A percentile compares a stretch with the other conserved stretches of the same genome.
Conservation (phyloP, 2,797 vertebrate genomes). For the Neopelma chrysocephalum region DNA sequence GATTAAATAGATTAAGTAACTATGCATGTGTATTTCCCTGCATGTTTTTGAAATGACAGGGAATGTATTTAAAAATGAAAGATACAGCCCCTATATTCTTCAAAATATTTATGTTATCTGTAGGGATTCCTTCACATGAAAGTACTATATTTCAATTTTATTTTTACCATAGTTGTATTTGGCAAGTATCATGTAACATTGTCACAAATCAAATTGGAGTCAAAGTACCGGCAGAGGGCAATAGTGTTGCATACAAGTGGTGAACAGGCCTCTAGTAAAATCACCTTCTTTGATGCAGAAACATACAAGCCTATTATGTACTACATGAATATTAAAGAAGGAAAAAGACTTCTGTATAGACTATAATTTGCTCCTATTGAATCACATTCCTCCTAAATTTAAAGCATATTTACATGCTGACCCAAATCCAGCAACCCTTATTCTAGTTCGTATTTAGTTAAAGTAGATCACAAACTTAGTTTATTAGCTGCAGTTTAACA, state of each 20-base stretch:
- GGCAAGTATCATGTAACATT: background rate
- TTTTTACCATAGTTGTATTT: background rate
- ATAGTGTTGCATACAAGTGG: background rate
- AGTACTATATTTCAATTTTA: background rate
- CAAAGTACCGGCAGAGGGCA: slow-evolving; percentile 54
- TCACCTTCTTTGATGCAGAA: background rate
- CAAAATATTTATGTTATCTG: background rate
- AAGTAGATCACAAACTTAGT: slow-evolving; percentile 44
- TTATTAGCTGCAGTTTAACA: slow-evolving; percentile 57
- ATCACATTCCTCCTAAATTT: slow-evolving; percentile 15
- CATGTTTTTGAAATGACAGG: background rate
- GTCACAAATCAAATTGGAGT: background rate
- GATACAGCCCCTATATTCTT: background rate
- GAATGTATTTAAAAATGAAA: background rate
- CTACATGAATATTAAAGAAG: slow-evolving; percentile 10
- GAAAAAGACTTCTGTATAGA: background rate
- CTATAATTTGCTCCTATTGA: slow-evolving; percentile 34
- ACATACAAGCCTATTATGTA: background rate
- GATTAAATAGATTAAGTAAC: background rate
- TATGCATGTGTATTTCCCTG: background rate
- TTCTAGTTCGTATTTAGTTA: background rate
- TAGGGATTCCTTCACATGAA: background rate
- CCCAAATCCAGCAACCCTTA: background rate
- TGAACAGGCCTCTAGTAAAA: background rate
- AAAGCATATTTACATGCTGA: slow-evolving; percentile 21